A percentile compares a stretch with the other conserved stretches of the same genome.
Evolutionary conservation across 2,113 vertebrate genomes (phyloP).

Genomic region (Phalacrocorax aristotelis): DNA sequence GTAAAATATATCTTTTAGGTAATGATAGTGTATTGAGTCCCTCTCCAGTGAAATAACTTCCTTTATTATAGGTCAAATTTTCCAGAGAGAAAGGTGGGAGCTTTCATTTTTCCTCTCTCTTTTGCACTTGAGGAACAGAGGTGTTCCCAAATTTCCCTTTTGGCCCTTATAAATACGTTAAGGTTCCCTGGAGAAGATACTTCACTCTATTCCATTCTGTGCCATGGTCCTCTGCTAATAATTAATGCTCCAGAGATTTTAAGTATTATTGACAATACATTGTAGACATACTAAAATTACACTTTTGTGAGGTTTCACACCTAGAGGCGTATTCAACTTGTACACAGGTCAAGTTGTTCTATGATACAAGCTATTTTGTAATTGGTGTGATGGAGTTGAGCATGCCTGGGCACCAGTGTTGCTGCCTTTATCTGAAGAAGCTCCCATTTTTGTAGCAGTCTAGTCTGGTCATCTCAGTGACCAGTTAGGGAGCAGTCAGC

Average conservation of each 20-base stretch:
- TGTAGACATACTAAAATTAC: not conserved
- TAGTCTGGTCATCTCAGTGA: not conserved
- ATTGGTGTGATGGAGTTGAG: rapidly evolving
- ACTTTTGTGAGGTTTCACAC: not conserved
- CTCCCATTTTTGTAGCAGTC: not conserved
- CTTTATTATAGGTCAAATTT: not conserved
- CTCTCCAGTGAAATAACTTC: not conserved
- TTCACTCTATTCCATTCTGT: not conserved
- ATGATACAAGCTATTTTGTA: not conserved
- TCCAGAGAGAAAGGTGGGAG: not conserved
- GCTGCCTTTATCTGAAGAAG: not conserved
- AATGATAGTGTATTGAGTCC: not conserved
- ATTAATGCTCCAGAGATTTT: not conserved
- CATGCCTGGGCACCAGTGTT: not conserved
- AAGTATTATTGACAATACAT: not conserved
- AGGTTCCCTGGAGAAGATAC: not conserved
- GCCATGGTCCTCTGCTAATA: not conserved
- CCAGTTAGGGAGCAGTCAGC: not conserved
- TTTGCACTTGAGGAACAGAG: not conserved
- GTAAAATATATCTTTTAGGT: not conserved
- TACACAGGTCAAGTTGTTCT: not conserved
- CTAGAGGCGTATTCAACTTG: not conserved
- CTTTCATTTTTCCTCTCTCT: not conserved
- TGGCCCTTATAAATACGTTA: not conserved
- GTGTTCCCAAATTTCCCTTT: not conserved